phyloP scores from a whole-genome alignment of 37 sponge, comb jelly and placozoan species.

The Beroe forskalii region DNA sequence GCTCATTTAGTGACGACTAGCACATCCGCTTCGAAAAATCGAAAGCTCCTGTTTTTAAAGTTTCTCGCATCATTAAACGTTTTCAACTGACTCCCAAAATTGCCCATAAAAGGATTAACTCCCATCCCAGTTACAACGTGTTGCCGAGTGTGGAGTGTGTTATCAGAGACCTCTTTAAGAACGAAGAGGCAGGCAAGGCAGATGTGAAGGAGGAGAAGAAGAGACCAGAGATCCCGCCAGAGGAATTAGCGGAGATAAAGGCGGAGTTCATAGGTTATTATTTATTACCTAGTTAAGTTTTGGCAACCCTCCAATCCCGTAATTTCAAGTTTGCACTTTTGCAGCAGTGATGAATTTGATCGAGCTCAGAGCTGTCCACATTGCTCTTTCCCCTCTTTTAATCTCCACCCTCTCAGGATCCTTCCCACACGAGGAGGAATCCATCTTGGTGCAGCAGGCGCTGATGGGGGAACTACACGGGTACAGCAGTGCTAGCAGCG shows the following conservation, averaged over 20 bases:
- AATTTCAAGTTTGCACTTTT: too few species aligned
- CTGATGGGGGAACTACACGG: constrained; percentile 43
- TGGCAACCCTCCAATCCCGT: too few species aligned
- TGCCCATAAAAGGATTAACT: too few species aligned
- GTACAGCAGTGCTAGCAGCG: constrained; percentile 2
- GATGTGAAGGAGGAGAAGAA: neutral
- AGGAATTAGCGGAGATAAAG: constrained; percentile 46
- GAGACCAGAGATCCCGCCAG: neutral
- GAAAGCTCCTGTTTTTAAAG: too few species aligned
- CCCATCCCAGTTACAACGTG: neutral
- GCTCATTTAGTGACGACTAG: too few species aligned
- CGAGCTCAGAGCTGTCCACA: too few species aligned
- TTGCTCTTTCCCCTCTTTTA: too few species aligned
- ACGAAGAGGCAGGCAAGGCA: neutral
- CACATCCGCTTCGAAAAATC: too few species aligned
- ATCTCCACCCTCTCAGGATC: constrained; percentile 45
- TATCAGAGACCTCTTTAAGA: neutral
- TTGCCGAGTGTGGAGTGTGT: neutral
- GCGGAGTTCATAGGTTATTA: constrained; percentile 53
- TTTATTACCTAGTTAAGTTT: neutral
- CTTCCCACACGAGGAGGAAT: neutral
- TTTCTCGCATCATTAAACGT: too few species aligned
- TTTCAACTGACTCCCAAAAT: too few species aligned
- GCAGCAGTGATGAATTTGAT: too few species aligned
- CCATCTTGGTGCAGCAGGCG: constrained; percentile 22